Base-by-base conservation (phyloP, 2,888 invertebrate genomes). In the Chrysopilus asiliformis region DNA sequence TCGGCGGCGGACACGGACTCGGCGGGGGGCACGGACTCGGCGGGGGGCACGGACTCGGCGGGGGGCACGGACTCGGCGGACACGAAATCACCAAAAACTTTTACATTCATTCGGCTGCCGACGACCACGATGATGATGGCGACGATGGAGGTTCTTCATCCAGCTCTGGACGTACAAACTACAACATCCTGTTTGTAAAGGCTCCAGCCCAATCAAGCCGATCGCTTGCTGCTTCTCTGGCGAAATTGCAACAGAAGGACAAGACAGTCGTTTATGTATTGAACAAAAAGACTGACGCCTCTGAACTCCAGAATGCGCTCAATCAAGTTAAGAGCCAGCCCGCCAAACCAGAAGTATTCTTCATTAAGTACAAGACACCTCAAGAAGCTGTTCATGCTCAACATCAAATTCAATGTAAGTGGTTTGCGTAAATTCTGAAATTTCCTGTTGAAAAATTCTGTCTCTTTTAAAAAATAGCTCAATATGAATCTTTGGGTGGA, bases 401-500 rank as follows among this genome's bases (percentile, higher is more conserved):
- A 26, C 19, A 41, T 9, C 15, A 39, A 14, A 43, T 41, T 18
- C 39, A 43, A 43, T 32, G 38, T 40, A 32, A n/a, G n/a, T n/a
- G 5, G 5, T 26, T n/a, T 26, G n/a, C 13, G 12, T 5, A 5
- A 26, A 8, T 26, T 26, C 7, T n/a, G 9, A 10, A 26, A n/a
- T 10, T 8, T 8, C 5, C 12, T n/a, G 9, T 26, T 10, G 7
- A 26, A 26, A 7, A 10, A 22, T 8, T 22, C 7, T 8, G 10
- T 22, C 7, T 8, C 10, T 22, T 22, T 22, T 22, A 8, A 7
- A 22, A 22, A n/a, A n/a, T n/a, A 42, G 32, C 32, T 1, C 55
- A 55, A 41, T 56, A 54, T 41, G 52, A 56, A 40, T 38, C 46
- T 13, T 41, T 55, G 39, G 52, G 51, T 18, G 55, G 55, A 16